These are phyloP conservation scores for Drosophila dunni DNA, from an alignment of 1,140 invertebrate species.

Conservation along the genomic window DNA sequence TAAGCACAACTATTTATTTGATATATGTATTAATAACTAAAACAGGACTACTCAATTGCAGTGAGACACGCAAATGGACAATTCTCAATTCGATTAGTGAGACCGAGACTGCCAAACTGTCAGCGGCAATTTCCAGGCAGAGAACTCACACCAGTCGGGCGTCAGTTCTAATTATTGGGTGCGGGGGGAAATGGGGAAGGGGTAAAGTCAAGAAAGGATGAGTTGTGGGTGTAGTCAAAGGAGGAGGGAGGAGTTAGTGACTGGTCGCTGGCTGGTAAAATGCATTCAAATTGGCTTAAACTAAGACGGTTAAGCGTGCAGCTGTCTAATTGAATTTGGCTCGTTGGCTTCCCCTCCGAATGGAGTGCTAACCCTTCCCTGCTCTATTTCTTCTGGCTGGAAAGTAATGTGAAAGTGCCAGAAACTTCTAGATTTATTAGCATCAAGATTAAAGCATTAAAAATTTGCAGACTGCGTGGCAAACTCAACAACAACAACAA, in stretches of 20 bases:
- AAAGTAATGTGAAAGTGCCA: constrained; percentile 79
- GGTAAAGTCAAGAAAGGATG: neutral
- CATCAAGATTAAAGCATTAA: constrained; percentile 85
- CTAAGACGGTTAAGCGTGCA: constrained; percentile 81
- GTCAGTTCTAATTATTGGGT: constrained; percentile 67
- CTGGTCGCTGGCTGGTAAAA: constrained; percentile 38
- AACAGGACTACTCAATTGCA: constrained; percentile 61
- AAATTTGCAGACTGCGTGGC: constrained; percentile 75
- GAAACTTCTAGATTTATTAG: constrained; percentile 84
- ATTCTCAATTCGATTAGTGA: constrained; percentile 72
- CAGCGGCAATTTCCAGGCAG: constrained; percentile 51
- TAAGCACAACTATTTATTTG: neutral
- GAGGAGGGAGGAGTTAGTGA: constrained; percentile 8
- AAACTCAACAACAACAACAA: constrained; percentile 46
- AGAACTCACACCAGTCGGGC: constrained; percentile 36
- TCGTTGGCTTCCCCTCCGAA: neutral
- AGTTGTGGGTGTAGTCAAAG: neutral
- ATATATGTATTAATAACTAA: constrained; percentile 24
- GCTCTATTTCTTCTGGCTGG: constrained; percentile 31
- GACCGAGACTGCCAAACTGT: constrained; percentile 53
- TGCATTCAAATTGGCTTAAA: constrained; percentile 84
- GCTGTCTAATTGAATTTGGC: constrained; percentile 81
- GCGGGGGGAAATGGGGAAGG: neutral
- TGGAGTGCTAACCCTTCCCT: neutral
- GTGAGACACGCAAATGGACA: constrained; percentile 50